These are phyloP conservation scores for Sebastes elongatus DNA, from an alignment of 2,797 vertebrate genomes.

Conservation along the genomic window DNA sequence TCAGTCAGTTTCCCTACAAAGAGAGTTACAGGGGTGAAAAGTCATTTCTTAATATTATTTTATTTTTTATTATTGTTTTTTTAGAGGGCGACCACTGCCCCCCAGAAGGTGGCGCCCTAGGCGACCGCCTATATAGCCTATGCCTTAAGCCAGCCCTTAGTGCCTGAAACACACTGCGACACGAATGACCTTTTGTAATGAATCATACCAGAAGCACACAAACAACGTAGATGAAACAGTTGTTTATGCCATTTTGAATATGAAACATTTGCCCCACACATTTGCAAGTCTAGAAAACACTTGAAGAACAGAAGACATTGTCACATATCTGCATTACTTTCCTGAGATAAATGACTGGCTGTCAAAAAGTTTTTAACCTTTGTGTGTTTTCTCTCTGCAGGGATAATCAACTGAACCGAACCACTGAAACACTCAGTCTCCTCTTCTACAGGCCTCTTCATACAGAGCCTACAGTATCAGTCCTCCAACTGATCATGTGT, in stretches of 20 bases:
- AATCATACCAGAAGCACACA: not conserved
- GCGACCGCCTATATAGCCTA: no score
- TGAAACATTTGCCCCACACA: not conserved
- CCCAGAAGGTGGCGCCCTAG: no score
- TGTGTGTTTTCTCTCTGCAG: constrained; percentile 35
- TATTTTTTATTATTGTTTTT: no score
- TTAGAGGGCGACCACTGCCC: no score
- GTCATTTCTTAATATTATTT: no score
- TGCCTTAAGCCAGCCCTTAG: no score
- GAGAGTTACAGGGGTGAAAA: no score
- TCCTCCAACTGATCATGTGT: constrained; percentile 1
- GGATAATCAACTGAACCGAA: not conserved
- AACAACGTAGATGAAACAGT: not conserved
- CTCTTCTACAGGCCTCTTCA: not conserved
- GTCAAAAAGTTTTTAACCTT: not conserved
- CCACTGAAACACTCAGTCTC: not conserved
- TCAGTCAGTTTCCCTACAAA: rapidly evolving
- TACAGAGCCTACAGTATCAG: not conserved
- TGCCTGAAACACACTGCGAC: not conserved
- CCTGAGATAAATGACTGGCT: not conserved
- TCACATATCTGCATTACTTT: not conserved
- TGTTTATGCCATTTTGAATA: not conserved
- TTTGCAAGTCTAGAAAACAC: not conserved
- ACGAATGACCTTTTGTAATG: not conserved
- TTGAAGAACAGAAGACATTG: not conserved